Base-by-base conservation (phyloP, 2,888 invertebrate species). In the Halocaridina rubra region DNA sequence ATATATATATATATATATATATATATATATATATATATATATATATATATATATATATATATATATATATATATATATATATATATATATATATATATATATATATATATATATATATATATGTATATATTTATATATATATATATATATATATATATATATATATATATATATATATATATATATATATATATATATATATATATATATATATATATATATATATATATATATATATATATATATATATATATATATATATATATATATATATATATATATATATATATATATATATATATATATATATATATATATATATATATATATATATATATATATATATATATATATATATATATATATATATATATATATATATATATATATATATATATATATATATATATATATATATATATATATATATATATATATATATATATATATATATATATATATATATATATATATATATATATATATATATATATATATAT, bases 341-440 rank as follows among this genome's bases (percentile, higher is more conserved):
- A 59, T 59, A 59, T 59, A 59, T 59, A 59, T 59, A 59, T 59
- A 59, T 59, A 59, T 59, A 59, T 59, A 59, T 59, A 59, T 59
- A 59, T 59, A 59, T 59, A 59, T 59, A 59, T 59, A 59, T 59
- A 59, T 59, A 59, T 59, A 59, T 59, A 59, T 59, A 59, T 59
- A 59, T 59, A 59, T 59, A 59, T 59, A 59, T 46, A 46, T 46
- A 46, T 46, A 46, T 46, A 46, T 46, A 46, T 16, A 8, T 16
- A 46, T 46, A 46, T 46, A 59, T 59, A 59, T 59, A 59, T 59
- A 59, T 59, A 59, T 59, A 59, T 59, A 59, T 59, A 59, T 59
- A 59, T 59, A 59, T 59, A 59, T 59, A 59, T 59, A 59, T 59
- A 59, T 59, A 59, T 59, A n/a, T n/a, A n/a, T n/a, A 71, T 39